A percentile compares a stretch with the other conserved stretches of the same genome.
These are phyloP conservation scores for Theropithecus gelada DNA, from an alignment of 2,113 vertebrate species.

Conservation along the genomic window DNA sequence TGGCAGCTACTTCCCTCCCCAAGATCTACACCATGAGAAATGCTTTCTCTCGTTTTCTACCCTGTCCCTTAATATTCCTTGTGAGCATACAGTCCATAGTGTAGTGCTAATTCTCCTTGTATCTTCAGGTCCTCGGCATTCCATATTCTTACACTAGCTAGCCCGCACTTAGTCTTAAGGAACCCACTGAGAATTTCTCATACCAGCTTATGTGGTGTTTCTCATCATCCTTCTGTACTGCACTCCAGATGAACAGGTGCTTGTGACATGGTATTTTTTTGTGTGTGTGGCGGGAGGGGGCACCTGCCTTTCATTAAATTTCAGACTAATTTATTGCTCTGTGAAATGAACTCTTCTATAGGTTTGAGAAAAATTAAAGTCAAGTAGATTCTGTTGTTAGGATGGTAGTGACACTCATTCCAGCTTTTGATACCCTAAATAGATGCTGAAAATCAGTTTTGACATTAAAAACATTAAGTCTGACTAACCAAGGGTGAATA, in stretches of 20 bases:
- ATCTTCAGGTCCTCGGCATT: neutral
- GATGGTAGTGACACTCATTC: neutral
- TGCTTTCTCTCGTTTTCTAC: neutral
- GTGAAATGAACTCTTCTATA: neutral
- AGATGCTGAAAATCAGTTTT: neutral
- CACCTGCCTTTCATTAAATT: neutral
- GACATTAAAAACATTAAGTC: neutral
- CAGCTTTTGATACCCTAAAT: neutral
- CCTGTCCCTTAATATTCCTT: neutral
- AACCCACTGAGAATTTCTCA: neutral
- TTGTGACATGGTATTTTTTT: neutral
- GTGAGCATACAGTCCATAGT: neutral
- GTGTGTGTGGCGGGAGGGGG: neutral
- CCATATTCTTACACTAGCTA: neutral
- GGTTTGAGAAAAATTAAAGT: neutral
- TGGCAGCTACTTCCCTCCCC: neutral
- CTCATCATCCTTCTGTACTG: neutral
- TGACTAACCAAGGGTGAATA: neutral
- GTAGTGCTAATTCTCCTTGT: neutral
- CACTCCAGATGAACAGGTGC: neutral
- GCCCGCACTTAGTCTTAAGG: neutral
- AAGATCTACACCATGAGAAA: neutral
- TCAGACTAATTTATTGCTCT: neutral
- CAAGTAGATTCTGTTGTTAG: neutral
- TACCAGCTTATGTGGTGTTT: neutral